A percentile compares a stretch with the other conserved stretches of the same genome.
Conservation (phyloP, 2,113 vertebrate species). For the Sprattus sprattus region DNA sequence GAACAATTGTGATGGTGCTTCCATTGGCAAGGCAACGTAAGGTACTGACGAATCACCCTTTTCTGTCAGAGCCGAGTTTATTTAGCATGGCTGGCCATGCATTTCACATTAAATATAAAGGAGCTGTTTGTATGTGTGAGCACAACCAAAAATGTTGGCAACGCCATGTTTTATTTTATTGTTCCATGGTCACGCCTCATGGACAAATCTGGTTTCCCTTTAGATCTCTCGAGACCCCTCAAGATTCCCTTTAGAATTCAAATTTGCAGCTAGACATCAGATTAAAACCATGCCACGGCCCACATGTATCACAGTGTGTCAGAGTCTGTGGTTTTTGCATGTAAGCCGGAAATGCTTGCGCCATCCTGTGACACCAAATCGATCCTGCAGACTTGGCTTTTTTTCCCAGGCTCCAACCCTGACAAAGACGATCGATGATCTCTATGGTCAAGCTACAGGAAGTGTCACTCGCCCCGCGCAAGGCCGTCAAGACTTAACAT, state of each 20-base stretch:
- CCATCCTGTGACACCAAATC: not conserved
- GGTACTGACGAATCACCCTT: not conserved
- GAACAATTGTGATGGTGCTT: not conserved
- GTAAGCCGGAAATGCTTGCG: not conserved
- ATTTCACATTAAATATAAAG: slow-evolving; percentile 2
- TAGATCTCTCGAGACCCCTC: not conserved
- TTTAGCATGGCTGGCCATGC: slow-evolving; percentile 2
- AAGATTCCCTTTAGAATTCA: not conserved
- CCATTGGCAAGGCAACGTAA: not conserved
- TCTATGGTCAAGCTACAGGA: slow-evolving; percentile 9
- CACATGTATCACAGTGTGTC: not conserved
- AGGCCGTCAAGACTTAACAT: slow-evolving; percentile 7
- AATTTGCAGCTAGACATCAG: not conserved
- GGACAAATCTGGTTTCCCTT: not conserved
- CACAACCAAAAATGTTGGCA: not conserved
- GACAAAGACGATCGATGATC: slow-evolving; percentile 9
- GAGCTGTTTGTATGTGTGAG: not conserved
- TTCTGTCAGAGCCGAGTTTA: not conserved
- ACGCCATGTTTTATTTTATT: not conserved
- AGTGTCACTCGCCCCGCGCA: not conserved
- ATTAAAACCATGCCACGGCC: not conserved
- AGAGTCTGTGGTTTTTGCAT: not conserved
- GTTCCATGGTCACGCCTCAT: not conserved
- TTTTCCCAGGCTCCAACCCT: not conserved
- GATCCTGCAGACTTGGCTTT: not conserved